Evolutionary conservation across 2,797 vertebrate genomes (phyloP).

Genomic region (Hyperoplus immaculatus): DNA sequence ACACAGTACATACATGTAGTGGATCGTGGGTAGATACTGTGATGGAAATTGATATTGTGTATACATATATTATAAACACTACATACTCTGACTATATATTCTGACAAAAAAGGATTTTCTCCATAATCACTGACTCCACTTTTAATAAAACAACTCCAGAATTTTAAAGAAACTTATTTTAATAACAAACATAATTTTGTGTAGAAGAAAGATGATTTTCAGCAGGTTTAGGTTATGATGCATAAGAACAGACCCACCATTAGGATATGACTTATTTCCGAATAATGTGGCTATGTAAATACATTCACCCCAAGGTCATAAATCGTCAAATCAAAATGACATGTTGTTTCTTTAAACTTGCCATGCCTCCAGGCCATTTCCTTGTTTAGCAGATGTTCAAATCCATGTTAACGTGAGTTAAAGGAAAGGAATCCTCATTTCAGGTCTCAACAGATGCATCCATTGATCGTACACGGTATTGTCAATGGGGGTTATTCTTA

Average conservation of each 20-base stretch:
- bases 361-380: constrained; percentile 37
- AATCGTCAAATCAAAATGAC: constrained; percentile 48
- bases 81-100: no score
- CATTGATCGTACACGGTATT: constrained; percentile 13
- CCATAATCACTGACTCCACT: no score
- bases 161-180: not conserved
- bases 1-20: no score
- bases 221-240: not conserved
- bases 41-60: no score
- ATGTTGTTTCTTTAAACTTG: constrained; percentile 44
- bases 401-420: constrained; percentile 34
- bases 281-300: constrained; percentile 12
- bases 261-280: constrained; percentile 7
- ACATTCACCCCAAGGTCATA: constrained; percentile 26
- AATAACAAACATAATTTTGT: not conserved
- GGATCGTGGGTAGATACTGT: no score
- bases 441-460: constrained; percentile 34
- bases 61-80: no score
- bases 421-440: constrained; percentile 65
- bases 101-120: no score
- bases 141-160: no score
- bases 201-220: not conserved
- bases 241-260: not conserved
- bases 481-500: constrained; percentile 16
- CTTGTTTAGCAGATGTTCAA: constrained; percentile 57